Evolutionary conservation across 2,797 vertebrate genomes (phyloP).

Genomic region (Buceros bicornis): DNA sequence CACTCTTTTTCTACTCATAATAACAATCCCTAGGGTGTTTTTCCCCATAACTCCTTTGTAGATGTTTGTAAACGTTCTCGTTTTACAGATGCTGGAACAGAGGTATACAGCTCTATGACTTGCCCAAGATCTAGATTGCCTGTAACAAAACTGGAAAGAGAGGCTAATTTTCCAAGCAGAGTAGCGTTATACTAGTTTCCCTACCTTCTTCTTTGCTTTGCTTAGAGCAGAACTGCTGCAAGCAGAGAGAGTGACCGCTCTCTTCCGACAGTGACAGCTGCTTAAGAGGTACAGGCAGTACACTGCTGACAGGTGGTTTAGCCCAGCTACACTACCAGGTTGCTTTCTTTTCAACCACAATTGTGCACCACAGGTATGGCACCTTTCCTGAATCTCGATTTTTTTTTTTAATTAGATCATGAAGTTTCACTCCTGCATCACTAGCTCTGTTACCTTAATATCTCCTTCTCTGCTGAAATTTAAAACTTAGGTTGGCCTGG

Average conservation of each 20-base stretch:
- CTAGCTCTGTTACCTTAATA: background rate
- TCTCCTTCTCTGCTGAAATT: background rate
- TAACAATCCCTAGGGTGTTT: background rate
- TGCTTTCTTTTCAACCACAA: background rate
- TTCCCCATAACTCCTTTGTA: background rate
- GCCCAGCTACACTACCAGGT: background rate
- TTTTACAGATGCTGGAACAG: background rate
- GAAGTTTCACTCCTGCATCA: background rate
- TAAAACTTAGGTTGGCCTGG: background rate
- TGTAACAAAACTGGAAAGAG: background rate
- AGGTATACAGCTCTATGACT: background rate
- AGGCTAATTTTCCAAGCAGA: background rate
- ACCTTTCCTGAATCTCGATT: background rate
- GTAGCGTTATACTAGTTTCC: background rate
- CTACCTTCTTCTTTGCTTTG: background rate
- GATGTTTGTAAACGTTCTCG: background rate
- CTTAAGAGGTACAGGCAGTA: background rate
- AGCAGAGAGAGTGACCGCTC: background rate
- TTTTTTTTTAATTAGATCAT: background rate
- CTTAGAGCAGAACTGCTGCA: background rate
- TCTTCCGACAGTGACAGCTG: background rate
- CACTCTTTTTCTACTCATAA: background rate
- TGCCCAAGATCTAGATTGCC: background rate
- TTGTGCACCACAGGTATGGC: background rate
- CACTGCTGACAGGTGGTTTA: background rate